Evolutionary conservation across 2,888 invertebrate species (phyloP), one percentile per base, ranked within the genome.

Genomic region (Cylindroiulus punctatus): DNA sequence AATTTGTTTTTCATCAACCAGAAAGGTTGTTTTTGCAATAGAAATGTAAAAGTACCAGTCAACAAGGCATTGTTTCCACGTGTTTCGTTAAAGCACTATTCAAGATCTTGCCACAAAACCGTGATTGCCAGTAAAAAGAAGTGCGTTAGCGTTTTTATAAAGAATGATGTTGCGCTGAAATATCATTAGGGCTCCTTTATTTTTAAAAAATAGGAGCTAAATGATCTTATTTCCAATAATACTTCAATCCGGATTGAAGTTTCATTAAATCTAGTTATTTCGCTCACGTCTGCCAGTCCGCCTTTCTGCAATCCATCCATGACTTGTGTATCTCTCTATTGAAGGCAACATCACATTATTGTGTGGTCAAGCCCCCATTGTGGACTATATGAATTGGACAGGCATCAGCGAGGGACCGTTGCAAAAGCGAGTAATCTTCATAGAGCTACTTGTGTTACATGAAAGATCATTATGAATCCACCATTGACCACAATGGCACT

Each of bases 401-500:
- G 30, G 76, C 76, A 76, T 76, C 76, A 76, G 76, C 76, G 76
- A 76, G 76, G 76, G 76, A 76, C 76, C 30, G 26, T 76, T 76
- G 76, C 76, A 76, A 76, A 76, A 30, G 76, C 76, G 30, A 76
- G 76, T 76, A 76, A 76, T 76, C 76, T 76, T 76, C 76, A 76
- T 76, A 76, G 30, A 76, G 76, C 76, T 76, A 32, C 76, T 76
- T 76, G 76, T 76, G 76, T 76, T 76, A 76, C 76, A 76, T 17
- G 76, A 76, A 76, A 76, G 76, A 76, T 76, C 76, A 76, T 76
- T 76, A 76, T 76, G 76, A 76, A 26, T 32, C 76, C 76, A 76
- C 76, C 76, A 76, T 76, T 76, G 76, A 76, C 76, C 76, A 76
- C 76, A 76, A 76, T 76, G 76, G 30, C 76, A 76, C 76, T 76